Conservation (phyloP, 2,113 vertebrate genomes). For the Ictidomys tridecemlineatus region DNA sequence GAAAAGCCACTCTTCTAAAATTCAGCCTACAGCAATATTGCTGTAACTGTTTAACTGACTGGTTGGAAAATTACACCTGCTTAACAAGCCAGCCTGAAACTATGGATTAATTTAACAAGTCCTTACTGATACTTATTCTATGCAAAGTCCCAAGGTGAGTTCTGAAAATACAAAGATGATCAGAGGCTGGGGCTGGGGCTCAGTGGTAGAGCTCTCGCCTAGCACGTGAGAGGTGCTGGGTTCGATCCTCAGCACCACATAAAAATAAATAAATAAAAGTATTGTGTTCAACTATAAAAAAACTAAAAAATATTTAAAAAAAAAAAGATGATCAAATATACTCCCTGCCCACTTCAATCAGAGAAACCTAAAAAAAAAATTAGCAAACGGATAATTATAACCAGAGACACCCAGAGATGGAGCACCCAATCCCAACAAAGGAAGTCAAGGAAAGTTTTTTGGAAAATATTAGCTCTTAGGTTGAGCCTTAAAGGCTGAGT, state of each 20-base stretch:
- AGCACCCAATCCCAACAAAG: not conserved
- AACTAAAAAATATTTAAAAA: no score
- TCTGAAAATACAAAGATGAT: not conserved
- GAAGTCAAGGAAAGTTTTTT: conserved; percentile 22
- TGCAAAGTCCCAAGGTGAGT: not conserved
- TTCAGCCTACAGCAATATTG: not conserved
- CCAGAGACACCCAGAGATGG: not conserved
- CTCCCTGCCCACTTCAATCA: not conserved
- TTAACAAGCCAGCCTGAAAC: not conserved
- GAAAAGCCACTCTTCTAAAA: conserved; percentile 46
- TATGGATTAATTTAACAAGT: not conserved
- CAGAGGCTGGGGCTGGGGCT: no score
- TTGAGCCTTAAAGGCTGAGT: not conserved
- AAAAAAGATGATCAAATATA: not conserved
- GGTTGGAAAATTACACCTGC: not conserved
- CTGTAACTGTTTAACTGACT: not conserved
- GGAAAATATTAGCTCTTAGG: conserved; percentile 24
- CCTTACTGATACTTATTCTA: not conserved
- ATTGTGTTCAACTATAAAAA: no score
- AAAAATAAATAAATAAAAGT: no score
- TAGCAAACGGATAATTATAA: conserved; percentile 38
- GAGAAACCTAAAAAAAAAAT: conserved; percentile 42
- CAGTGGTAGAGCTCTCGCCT: no score
- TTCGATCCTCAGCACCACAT: no score
- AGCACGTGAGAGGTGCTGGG: no score